phyloP scores from a whole-genome alignment of 2,113 vertebrate species.

The Peromyscus californicus region DNA sequence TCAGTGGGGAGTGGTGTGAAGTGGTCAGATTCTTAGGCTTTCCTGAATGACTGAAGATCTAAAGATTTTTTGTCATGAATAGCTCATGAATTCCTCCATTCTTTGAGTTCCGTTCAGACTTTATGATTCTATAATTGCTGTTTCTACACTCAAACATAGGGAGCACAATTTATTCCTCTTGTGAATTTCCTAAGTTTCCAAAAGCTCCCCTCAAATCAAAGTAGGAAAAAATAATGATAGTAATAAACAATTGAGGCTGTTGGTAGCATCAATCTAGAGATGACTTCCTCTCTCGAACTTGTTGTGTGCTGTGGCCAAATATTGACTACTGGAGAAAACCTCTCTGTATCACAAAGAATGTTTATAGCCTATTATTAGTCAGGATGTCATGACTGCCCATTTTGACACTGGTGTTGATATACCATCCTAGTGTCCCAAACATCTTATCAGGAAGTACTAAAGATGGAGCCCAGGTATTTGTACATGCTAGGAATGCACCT shows the following conservation, averaged over 20 bases:
- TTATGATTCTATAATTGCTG: neutral
- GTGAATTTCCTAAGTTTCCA: neutral
- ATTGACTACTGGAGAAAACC: neutral
- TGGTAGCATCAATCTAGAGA: neutral
- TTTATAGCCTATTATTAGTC: neutral
- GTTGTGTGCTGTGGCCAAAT: neutral
- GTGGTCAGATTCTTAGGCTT: neutral
- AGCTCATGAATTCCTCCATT: constrained; percentile 2
- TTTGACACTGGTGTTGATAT: neutral
- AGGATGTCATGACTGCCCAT: neutral
- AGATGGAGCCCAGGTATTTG: too few relatives aligned
- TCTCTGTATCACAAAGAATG: neutral
- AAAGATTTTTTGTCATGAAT: neutral
- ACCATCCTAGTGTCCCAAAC: neutral
- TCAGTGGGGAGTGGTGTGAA: neutral
- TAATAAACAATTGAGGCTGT: neutral
- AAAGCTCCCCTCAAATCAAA: constrained; percentile 43
- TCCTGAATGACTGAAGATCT: neutral
- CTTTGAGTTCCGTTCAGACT: neutral
- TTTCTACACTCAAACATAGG: neutral
- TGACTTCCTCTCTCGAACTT: neutral
- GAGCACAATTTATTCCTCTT: neutral
- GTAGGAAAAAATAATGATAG: neutral
- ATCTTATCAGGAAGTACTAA: neutral
- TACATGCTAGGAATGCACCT: neutral